These are phyloP conservation scores for Lutjanus campechanus DNA, from an alignment of 2,797 vertebrate species.

Conservation along the genomic window DNA sequence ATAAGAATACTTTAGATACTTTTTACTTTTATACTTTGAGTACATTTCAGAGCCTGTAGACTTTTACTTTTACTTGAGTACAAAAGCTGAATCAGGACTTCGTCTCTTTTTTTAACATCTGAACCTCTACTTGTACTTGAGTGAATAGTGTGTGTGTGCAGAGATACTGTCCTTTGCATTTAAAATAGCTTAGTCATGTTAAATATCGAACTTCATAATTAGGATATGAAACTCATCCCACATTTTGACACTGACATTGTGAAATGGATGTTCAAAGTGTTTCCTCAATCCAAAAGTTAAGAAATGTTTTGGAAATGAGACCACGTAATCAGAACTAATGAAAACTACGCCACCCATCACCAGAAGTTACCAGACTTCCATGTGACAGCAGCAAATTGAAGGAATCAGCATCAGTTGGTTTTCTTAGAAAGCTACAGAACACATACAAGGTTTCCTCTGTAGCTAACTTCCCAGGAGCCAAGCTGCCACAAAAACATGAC, in stretches of 20 bases:
- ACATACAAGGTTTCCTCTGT: not conserved
- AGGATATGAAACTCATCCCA: not conserved
- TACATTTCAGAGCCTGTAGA: too few relatives aligned
- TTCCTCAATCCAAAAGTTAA: not conserved
- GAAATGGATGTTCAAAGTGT: not conserved
- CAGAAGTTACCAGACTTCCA: not conserved
- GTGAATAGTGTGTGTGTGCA: too few relatives aligned
- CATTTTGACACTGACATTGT: not conserved
- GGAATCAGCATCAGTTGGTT: not conserved
- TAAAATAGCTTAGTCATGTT: not conserved
- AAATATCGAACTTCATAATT: not conserved
- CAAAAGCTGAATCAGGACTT: too few relatives aligned
- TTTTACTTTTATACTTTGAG: too few relatives aligned
- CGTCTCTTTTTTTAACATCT: too few relatives aligned
- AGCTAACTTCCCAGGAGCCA: conserved; percentile 40
- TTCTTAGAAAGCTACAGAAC: not conserved
- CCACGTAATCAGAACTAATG: not conserved
- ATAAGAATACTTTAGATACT: too few relatives aligned
- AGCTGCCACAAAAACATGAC: conserved; percentile 87
- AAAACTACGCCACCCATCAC: not conserved
- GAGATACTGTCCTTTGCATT: not conserved
- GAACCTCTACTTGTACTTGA: too few relatives aligned
- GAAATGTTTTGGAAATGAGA: not conserved
- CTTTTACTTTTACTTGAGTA: too few relatives aligned
- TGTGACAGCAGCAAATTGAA: not conserved